phyloP scores from a whole-genome alignment of 2,797 vertebrate genomes.

The Pteronotus mesoamericanus region DNA sequence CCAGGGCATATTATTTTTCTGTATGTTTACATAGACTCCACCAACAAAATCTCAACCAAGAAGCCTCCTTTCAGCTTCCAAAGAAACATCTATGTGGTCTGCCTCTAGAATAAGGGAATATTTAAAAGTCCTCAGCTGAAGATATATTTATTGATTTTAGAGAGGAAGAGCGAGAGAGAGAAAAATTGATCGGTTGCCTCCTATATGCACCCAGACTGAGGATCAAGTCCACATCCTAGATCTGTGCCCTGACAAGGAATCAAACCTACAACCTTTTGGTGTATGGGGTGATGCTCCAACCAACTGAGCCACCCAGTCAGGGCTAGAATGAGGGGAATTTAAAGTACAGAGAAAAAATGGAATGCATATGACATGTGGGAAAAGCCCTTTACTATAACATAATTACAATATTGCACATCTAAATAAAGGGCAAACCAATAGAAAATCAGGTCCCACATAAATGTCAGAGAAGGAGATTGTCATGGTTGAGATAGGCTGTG shows the following conservation, averaged over 20 bases:
- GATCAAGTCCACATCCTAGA: no score
- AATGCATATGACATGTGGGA: background rate
- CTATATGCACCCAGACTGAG: no score
- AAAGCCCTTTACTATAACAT: background rate
- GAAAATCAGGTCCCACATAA: background rate
- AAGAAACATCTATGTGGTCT: background rate
- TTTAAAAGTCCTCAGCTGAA: background rate
- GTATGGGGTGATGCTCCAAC: no score
- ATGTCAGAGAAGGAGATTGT: background rate
- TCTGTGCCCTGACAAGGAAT: no score
- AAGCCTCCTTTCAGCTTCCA: background rate
- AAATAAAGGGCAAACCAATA: background rate
- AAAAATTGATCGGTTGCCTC: no score
- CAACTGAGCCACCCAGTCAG: no score
- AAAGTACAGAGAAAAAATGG: background rate
- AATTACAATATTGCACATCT: background rate
- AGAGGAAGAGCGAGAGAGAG: no score
- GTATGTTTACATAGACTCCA: background rate
- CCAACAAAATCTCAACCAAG: background rate
- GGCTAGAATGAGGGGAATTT: no score
- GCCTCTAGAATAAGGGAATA: background rate
- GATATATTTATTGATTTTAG: no score
- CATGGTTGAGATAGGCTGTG: background rate
- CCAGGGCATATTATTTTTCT: background rate
- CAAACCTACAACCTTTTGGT: no score